phyloP scores from a whole-genome alignment of 2,888 invertebrate genomes.

The Heliconius sara region DNA sequence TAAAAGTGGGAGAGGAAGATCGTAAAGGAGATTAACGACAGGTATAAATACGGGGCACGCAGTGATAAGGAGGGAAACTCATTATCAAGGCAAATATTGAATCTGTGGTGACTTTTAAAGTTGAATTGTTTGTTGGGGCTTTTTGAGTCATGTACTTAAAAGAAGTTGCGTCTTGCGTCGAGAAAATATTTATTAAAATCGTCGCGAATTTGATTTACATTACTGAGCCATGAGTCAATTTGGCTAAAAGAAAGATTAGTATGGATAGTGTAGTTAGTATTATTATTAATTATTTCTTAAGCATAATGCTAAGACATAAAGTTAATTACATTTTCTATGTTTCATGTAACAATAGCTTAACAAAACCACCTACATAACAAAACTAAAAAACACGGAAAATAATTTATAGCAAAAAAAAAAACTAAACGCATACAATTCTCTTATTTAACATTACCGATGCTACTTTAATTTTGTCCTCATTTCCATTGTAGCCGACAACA shows the following conservation, averaged over 20 bases:
- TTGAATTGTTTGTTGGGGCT: background rate
- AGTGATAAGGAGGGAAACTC: slow-evolving; percentile 42
- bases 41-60: slow-evolving; percentile 46
- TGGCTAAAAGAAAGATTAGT: too few species aligned
- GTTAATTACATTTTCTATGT: background rate
- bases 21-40: slow-evolving; percentile 47
- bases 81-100: slow-evolving; percentile 40
- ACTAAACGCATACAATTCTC: too few species aligned
- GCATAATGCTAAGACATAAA: background rate
- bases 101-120: background rate
- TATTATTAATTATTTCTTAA: background rate
- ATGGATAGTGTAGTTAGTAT: background rate
- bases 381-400: background rate
- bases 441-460: background rate
- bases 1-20: slow-evolving; percentile 46
- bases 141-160: background rate
- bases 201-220: too few species aligned
- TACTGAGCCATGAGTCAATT: too few species aligned
- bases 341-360: background rate
- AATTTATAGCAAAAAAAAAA: too few species aligned
- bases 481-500: slow-evolving; percentile 18
- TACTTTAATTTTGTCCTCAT: slow-evolving; percentile 3
- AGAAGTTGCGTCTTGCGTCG: too few species aligned
- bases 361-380: background rate
- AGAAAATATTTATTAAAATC: too few species aligned